Base-by-base conservation (phyloP, 2,797 vertebrate species). In the Poecilia wingei region DNA sequence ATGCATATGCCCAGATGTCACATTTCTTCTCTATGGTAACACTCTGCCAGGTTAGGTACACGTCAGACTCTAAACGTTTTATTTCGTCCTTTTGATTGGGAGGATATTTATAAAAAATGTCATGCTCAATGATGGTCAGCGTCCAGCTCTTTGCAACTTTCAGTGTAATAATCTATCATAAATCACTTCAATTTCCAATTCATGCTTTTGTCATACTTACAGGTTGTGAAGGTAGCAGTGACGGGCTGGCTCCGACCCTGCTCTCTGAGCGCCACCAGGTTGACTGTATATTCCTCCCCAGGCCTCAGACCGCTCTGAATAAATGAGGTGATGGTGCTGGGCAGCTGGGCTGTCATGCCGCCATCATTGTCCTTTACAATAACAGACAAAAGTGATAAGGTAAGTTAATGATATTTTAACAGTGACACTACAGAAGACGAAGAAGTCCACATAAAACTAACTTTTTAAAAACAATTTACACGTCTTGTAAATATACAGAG, bases 241-340 rank as follows among this genome's bases (percentile, higher is more conserved):
- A 97, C 95, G 0, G 98, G 97, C 71, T 95, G 97, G 79, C 98
- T 99, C 47, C 97, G 95, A 70, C 97, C 97, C 90, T 98, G 98
- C 72, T 98, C 98, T 86, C 97, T 96, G 70, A 99, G 95, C 0
- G 97, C 98, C 81, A 99, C 97, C 57, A 99, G 88, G 16, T 97
- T 99, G 57, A 99, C 97, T 0, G 96, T 97, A 84, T 99, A 99
- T 81, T 99, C 98, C 16, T 99, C 98, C 6, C 98, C 98, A 0
- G 98, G 98, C 81, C 97, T 97, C 76, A 99, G 91, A 7, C 97
- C 97, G 0, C 97, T 99, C 94, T 99, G 98, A 86, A 98, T 96
- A 93, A 98, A 98, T 39, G 96, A 97, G 3, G 97, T 99, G 79
- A 99, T 97, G 0, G 96, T 97, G 84, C 97, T 98, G 79, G 98